Conservation (phyloP, 2,797 vertebrate species). For the Podargus strigoides region DNA sequence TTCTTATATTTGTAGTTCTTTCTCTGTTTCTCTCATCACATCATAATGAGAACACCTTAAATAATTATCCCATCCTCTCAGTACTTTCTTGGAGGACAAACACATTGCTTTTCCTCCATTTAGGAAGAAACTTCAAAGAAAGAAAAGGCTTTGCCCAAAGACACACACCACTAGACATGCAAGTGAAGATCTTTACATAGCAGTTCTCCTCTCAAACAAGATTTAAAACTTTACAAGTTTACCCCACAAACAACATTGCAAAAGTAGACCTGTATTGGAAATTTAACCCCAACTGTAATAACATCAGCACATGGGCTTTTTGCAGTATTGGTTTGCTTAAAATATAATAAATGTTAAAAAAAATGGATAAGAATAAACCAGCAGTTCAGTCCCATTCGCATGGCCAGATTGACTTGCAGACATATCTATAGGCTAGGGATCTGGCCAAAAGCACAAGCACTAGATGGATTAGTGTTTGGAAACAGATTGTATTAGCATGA, state of each 20-base stretch:
- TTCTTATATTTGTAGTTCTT: neutral
- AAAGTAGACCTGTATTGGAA: neutral
- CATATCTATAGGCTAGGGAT: neutral
- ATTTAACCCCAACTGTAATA: neutral
- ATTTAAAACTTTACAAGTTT: neutral
- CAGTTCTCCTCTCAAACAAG: neutral
- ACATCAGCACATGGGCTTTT: neutral
- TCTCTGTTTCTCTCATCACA: neutral
- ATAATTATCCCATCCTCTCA: neutral
- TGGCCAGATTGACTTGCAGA: neutral
- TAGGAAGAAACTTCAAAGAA: neutral
- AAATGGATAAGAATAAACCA: neutral
- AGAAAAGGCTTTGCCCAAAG: neutral
- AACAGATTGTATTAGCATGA: neutral
- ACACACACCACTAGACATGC: neutral
- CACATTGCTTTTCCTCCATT: neutral
- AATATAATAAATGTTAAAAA: neutral
- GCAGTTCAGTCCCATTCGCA: rapidly evolving
- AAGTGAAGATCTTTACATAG: neutral
- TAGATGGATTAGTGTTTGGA: neutral
- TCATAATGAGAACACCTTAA: neutral
- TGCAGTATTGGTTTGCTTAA: neutral
- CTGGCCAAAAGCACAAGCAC: neutral
- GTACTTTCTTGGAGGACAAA: neutral
- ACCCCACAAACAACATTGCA: neutral